Conservation (phyloP, 2,113 vertebrate species). For the Melanocharis versteri region DNA sequence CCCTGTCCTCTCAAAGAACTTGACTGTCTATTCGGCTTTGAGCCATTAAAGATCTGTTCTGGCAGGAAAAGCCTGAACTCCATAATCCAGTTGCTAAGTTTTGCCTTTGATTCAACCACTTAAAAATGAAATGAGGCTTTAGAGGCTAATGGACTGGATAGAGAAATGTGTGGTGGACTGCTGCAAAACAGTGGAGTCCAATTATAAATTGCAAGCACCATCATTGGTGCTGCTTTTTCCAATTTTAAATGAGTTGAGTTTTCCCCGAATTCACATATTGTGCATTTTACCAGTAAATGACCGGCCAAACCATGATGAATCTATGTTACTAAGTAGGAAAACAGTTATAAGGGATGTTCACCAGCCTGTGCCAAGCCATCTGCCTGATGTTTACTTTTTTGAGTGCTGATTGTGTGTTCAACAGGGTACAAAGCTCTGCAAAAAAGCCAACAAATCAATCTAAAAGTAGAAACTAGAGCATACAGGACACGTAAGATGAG, state of each 20-base stretch:
- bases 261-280: background rate
- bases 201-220: background rate
- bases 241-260: background rate
- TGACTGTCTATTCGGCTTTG: background rate
- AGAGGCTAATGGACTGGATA: background rate
- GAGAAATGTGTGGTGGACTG: background rate
- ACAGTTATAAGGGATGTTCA: background rate
- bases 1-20: background rate
- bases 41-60: background rate
- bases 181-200: background rate
- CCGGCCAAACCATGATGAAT: background rate
- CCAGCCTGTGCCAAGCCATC: background rate
- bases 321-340: background rate
- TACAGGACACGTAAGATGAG: background rate
- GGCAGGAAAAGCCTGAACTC: background rate
- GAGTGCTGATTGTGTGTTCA: background rate
- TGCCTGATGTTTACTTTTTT: background rate
- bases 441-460: background rate
- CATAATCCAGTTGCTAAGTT: background rate
- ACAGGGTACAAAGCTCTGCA: background rate
- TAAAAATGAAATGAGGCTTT: background rate
- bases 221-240: background rate
- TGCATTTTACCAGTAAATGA: background rate
- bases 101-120: background rate
- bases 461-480: background rate